Percentiles rank a stretch among this genome's conserved stretches.
These are phyloP conservation scores for Pseudococcus jackbeardsleyi DNA, from an alignment of 2,888 invertebrate genomes.

Conservation along the genomic window DNA sequence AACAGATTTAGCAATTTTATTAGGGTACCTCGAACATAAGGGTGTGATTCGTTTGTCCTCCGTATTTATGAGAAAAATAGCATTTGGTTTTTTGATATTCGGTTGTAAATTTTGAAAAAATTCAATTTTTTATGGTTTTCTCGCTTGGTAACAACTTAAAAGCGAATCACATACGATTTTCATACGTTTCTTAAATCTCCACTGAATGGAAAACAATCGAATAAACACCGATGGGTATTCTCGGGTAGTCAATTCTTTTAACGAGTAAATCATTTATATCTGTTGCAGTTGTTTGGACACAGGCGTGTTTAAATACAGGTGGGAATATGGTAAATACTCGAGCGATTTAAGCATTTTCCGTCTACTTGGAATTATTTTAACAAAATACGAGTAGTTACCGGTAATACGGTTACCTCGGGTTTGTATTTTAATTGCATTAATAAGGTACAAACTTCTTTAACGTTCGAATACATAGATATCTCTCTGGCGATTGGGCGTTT, in stretches of 20 bases:
- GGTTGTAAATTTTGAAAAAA: not conserved
- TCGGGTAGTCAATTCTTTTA: not conserved
- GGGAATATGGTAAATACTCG: constrained; percentile 21
- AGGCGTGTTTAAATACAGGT: not conserved
- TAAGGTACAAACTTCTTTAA: not conserved
- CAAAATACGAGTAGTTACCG: not conserved
- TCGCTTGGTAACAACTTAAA: not conserved
- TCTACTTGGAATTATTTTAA: constrained; percentile 19
- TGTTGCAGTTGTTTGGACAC: not conserved
- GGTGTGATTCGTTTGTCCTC: not conserved
- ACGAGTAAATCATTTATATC: constrained; percentile 2
- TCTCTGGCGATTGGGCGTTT: not conserved
- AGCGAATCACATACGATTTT: not conserved
- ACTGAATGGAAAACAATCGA: not conserved
- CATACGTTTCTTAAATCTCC: not conserved
- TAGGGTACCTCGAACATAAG: not conserved
- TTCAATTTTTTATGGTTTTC: not conserved
- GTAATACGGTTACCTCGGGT: not conserved
- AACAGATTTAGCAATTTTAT: constrained; percentile 25
- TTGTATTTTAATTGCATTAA: constrained; percentile 45
- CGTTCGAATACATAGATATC: not conserved
- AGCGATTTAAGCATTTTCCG: constrained; percentile 13
- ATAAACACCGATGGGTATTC: not conserved
- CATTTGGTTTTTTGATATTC: not conserved
- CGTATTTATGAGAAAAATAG: not conserved